Percentiles rank a stretch among this genome's conserved stretches.
Conservation (phyloP, 2,888 invertebrate species). For the Dusona sp. region DNA sequence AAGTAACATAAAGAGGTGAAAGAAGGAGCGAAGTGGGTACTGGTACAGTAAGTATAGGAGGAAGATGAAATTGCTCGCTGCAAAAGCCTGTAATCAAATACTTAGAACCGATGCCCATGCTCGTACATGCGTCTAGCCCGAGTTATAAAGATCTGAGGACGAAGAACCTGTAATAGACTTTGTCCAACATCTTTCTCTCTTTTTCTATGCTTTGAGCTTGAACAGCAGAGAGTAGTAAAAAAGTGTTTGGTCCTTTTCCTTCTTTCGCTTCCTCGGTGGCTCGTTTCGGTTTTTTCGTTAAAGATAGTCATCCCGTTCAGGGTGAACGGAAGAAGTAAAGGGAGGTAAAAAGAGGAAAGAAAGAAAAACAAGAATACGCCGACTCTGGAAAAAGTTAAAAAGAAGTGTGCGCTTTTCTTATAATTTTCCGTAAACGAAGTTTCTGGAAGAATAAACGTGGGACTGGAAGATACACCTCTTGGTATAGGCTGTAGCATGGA, state of each 20-base stretch:
- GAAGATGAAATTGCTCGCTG: conserved; percentile 78
- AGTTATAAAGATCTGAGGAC: conserved; percentile 14
- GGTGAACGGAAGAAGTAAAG: not conserved
- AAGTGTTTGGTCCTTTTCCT: conserved; percentile 64
- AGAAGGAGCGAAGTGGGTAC: conserved; percentile 15
- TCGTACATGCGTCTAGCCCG: conserved; percentile 27
- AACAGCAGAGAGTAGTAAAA: conserved; percentile 46
- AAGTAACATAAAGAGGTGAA: not conserved
- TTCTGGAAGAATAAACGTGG: not conserved
- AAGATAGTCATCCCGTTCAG: conserved; percentile 12
- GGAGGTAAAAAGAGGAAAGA: not conserved
- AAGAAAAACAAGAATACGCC: not conserved
- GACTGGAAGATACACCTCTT: not conserved
- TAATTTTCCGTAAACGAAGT: conserved; percentile 15
- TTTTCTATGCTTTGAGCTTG: conserved; percentile 1
- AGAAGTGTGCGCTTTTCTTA: conserved; percentile 11
- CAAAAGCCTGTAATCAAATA: conserved; percentile 82
- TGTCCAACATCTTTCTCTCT: conserved; percentile 37
- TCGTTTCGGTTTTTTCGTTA: conserved; percentile 42
- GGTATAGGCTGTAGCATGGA: not conserved
- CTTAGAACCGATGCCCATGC: conserved; percentile 75
- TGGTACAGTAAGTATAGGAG: conserved; percentile 74
- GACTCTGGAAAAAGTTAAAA: not conserved
- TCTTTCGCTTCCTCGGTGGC: conserved; percentile 40
- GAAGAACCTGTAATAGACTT: conserved; percentile 46